Percentiles rank a stretch among this genome's conserved stretches.
Evolutionary conservation across 1,140 invertebrate species (phyloP).

Genomic region (Theocolax elegans): DNA sequence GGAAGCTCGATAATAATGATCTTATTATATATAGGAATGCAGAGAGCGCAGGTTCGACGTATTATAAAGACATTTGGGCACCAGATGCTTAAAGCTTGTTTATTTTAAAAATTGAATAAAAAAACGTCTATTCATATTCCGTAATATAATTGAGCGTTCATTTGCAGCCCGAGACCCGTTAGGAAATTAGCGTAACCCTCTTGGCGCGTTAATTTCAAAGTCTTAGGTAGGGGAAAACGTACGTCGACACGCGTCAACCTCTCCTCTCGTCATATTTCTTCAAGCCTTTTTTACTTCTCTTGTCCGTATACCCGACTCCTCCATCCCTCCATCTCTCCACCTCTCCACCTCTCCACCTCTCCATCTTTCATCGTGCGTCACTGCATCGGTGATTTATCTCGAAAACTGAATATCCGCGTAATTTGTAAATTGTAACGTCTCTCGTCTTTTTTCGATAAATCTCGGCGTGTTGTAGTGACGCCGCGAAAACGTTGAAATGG

Average conservation of each 20-base stretch:
- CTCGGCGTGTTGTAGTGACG: not conserved
- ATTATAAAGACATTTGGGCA: no score
- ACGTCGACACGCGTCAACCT: conserved; percentile 41
- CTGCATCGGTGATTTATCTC: no score
- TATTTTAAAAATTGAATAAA: conserved; percentile 32
- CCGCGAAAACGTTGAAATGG: not conserved
- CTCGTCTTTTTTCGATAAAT: not conserved
- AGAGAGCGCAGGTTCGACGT: no score
- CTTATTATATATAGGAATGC: no score
- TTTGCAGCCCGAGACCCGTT: conserved; percentile 28
- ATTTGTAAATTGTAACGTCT: no score
- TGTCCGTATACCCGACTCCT: not conserved
- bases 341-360: not conserved
- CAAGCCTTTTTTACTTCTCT: conserved; percentile 2
- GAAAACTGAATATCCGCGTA: no score
- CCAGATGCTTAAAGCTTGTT: conserved; percentile 23
- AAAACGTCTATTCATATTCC: conserved; percentile 27
- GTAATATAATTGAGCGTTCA: conserved; percentile 37
- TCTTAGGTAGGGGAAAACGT: conserved; percentile 16
- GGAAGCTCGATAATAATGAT: no score
- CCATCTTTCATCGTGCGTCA: not conserved
- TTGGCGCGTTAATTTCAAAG: conserved; percentile 26
- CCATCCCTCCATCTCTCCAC: not conserved
- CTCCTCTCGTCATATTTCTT: not conserved
- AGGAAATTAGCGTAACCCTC: conserved; percentile 37